A percentile compares a stretch with the other conserved stretches of the same genome.
These are phyloP conservation scores for Bombus turneri DNA, from an alignment of 1,140 invertebrate genomes.

Conservation along the genomic window DNA sequence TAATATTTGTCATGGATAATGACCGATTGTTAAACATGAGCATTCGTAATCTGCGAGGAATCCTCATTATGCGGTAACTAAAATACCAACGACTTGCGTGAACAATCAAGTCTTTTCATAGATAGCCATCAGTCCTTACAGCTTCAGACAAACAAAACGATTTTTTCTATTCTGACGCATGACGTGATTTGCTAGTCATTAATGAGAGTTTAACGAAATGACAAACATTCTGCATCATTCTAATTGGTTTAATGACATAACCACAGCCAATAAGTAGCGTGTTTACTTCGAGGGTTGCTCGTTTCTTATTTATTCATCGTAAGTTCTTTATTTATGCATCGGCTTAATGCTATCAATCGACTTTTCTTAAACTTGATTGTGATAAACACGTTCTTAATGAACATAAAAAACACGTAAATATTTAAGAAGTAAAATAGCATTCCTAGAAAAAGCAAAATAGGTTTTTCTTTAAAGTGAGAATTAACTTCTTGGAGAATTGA, in stretches of 20 bases:
- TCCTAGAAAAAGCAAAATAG: neutral
- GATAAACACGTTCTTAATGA: neutral
- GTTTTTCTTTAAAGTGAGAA: too few relatives aligned
- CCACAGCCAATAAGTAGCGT: neutral
- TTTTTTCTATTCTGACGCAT: conserved; percentile 62
- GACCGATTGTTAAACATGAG: conserved; percentile 62
- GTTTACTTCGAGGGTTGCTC: neutral
- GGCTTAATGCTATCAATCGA: neutral
- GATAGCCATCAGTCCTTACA: conserved; percentile 59
- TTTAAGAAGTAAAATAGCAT: neutral
- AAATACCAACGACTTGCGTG: conserved; percentile 48
- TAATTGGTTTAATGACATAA: conserved; percentile 51
- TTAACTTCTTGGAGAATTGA: neutral
- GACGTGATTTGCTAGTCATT: conserved; percentile 59
- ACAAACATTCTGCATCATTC: conserved; percentile 41
- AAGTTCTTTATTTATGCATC: neutral
- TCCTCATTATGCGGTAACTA: conserved; percentile 60
- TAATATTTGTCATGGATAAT: conserved; percentile 63
- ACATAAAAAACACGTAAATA: neutral
- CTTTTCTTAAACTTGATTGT: neutral
- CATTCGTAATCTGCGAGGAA: conserved; percentile 57
- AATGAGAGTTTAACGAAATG: conserved; percentile 61
- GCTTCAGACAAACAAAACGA: conserved; percentile 57
- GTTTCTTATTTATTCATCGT: neutral
- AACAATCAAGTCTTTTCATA: conserved; percentile 63